Evolutionary conservation across 2,113 vertebrate genomes (phyloP).

Genomic region (Hyla sarda): DNA sequence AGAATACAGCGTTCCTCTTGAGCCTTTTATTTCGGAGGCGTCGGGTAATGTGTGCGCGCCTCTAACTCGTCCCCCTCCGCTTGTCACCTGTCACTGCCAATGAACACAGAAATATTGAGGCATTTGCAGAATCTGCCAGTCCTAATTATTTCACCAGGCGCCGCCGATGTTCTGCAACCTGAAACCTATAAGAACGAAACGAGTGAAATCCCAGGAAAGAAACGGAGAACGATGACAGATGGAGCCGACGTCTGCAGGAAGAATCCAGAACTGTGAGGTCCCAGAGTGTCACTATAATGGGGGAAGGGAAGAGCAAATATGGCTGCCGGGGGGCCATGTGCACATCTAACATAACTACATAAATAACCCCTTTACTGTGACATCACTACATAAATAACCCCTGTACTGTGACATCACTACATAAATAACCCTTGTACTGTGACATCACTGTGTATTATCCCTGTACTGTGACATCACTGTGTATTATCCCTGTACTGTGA

Average conservation of each 20-base stretch:
- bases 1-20: neutral
- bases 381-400: too few species aligned
- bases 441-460: too few species aligned
- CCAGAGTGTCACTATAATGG: too few species aligned
- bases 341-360: too few species aligned
- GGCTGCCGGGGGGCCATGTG: neutral
- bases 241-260: neutral
- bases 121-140: slow-evolving; percentile 11
- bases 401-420: too few species aligned
- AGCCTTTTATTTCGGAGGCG: neutral
- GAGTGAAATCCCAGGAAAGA: slow-evolving; percentile 17
- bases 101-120: neutral
- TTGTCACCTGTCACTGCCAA: slow-evolving; percentile 13
- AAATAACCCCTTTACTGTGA: too few species aligned
- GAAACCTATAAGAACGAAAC: neutral
- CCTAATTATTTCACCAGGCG: slow-evolving; percentile 16
- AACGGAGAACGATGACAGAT: slow-evolving; percentile 1
- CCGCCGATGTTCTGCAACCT: neutral
- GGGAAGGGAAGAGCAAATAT: neutral
- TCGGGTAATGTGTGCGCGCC: neutral
- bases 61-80: neutral
- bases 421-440: too few species aligned
- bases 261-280: neutral
- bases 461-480: too few species aligned
- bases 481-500: too few species aligned